A percentile compares a stretch with the other conserved stretches of the same genome.
These are phyloP conservation scores for Crotalus viridis DNA, from an alignment of 2,113 vertebrate genomes.

Conservation along the genomic window DNA sequence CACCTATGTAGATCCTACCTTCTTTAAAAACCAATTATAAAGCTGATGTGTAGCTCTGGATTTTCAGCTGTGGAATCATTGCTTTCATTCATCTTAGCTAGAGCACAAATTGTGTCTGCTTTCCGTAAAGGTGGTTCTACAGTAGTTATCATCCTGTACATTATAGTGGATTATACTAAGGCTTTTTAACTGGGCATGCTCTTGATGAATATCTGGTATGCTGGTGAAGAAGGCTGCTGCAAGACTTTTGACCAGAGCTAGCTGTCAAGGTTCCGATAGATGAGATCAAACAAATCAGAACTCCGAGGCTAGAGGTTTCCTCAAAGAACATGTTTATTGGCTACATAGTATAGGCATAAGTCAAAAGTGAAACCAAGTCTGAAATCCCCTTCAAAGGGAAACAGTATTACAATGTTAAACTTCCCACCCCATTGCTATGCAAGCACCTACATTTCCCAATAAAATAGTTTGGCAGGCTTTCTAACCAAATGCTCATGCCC, in stretches of 20 bases:
- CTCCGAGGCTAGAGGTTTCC: too few species aligned
- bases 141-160: neutral
- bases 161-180: neutral
- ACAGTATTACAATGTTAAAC: too few species aligned
- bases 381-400: too few species aligned
- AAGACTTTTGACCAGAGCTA: neutral
- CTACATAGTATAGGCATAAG: too few species aligned
- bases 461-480: too few species aligned
- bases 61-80: neutral
- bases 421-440: too few species aligned
- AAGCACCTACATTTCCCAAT: too few species aligned
- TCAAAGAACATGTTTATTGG: too few species aligned
- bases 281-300: too few species aligned
- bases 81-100: neutral
- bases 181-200: neutral
- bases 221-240: neutral
- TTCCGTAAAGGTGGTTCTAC: neutral
- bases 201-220: neutral
- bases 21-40: neutral
- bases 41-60: neutral
- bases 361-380: too few species aligned
- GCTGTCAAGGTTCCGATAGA: neutral
- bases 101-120: neutral
- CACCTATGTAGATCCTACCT: neutral
- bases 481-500: too few species aligned